Conservation (phyloP, 30 jellyfish, hydroid and myxozoan species). For the Cassiopea andromeda region DNA sequence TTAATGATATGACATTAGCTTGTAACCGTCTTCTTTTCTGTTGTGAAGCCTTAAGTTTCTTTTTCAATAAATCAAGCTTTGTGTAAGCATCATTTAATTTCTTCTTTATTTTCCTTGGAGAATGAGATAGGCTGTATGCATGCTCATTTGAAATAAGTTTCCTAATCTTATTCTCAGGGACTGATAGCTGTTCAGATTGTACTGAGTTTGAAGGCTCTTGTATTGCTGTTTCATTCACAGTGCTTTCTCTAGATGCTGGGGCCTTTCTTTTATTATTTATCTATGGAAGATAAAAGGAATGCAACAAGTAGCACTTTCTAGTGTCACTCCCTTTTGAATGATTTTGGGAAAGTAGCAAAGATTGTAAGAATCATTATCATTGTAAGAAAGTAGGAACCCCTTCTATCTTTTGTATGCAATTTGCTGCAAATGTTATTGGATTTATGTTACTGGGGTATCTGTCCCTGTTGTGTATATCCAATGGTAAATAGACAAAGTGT, state of each 20-base stretch:
- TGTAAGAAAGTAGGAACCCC: too few relatives aligned
- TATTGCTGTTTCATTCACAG: background rate
- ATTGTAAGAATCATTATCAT: too few relatives aligned
- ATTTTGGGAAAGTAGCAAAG: too few relatives aligned
- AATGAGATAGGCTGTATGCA: background rate
- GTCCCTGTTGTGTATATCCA: too few relatives aligned
- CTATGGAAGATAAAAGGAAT: background rate
- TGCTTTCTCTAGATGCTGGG: background rate
- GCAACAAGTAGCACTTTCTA: too few relatives aligned
- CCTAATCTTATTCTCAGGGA: background rate
- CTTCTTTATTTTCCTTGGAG: background rate
- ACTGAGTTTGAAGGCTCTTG: background rate
- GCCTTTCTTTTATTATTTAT: background rate
- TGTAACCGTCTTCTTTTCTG: background rate
- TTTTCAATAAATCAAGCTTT: background rate
- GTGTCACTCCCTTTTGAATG: too few relatives aligned
- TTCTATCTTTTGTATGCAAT: too few relatives aligned
- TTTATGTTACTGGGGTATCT: too few relatives aligned
- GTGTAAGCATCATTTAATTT: background rate
- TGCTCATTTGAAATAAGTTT: background rate
- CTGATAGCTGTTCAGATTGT: background rate
- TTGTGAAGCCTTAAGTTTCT: background rate
- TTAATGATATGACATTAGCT: background rate
- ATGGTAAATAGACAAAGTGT: too few relatives aligned
- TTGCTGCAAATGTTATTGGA: too few relatives aligned